These are phyloP conservation scores for Casuarius casuarius DNA, from an alignment of 2,113 vertebrate species.

Conservation along the genomic window DNA sequence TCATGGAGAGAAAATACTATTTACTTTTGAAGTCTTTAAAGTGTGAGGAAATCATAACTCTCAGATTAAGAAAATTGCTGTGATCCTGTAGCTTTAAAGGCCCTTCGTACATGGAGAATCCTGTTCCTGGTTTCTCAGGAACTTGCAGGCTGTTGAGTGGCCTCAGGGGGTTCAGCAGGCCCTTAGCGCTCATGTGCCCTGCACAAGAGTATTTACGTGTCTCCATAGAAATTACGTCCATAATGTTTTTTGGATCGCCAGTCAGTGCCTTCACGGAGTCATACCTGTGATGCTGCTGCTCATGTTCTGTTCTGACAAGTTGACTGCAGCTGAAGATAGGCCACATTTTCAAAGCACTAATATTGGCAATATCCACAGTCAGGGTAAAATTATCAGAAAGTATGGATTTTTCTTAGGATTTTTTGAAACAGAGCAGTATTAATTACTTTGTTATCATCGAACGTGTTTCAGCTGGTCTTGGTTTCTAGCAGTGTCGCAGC, in stretches of 20 bases:
- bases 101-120: background rate
- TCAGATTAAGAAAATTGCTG: background rate
- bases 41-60: background rate
- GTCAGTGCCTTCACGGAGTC: background rate
- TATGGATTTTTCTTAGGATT: background rate
- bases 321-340: background rate
- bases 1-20: background rate
- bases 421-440: background rate
- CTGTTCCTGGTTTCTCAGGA: background rate
- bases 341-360: background rate
- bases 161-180: background rate
- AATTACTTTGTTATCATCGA: background rate
- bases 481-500: background rate
- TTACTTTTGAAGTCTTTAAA: background rate
- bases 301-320: background rate
- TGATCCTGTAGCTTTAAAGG: background rate
- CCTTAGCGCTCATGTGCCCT: background rate
- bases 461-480: background rate
- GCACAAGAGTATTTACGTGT: background rate
- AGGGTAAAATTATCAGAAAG: background rate
- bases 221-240: background rate
- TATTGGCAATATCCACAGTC: background rate
- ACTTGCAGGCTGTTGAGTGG: background rate
- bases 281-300: background rate
- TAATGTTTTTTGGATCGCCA: background rate